These are phyloP conservation scores for Apamea anceps DNA, from an alignment of 2,888 invertebrate species.

Conservation along the genomic window DNA sequence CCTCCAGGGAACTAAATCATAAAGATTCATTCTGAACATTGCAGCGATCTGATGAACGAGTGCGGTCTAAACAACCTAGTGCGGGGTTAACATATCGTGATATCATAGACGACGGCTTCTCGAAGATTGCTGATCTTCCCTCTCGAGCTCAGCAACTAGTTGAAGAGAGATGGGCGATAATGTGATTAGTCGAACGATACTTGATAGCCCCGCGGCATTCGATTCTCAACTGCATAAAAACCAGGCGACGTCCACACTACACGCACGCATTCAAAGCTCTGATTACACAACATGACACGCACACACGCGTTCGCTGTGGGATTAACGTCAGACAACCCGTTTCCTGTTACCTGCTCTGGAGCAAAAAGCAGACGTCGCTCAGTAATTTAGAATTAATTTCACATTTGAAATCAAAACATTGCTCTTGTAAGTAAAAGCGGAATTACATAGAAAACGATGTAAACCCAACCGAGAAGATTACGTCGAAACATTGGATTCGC, in stretches of 20 bases:
- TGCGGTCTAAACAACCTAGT: constrained; percentile 71
- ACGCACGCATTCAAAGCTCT: constrained; percentile 78
- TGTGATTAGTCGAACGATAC: constrained; percentile 81
- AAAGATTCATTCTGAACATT: constrained; percentile 85
- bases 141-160: constrained; percentile 71
- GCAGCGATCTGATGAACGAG: constrained; percentile 81
- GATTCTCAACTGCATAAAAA: constrained; percentile 81
- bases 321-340: constrained; percentile 89
- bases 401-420: constrained; percentile 81
- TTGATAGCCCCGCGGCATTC: constrained; percentile 79
- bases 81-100: constrained; percentile 71
- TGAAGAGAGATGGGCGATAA: constrained; percentile 76
- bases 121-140: constrained; percentile 73
- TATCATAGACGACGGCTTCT: constrained; percentile 72
- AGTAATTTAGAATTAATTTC: constrained; percentile 88
- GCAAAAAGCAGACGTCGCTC: constrained; percentile 84
- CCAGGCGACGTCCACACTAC: constrained; percentile 79
- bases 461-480: constrained; percentile 64
- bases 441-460: constrained; percentile 56
- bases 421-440: constrained; percentile 64
- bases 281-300: constrained; percentile 81
- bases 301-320: constrained; percentile 78
- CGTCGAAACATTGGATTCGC: constrained; percentile 72
- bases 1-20: constrained; percentile 84
- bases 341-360: constrained; percentile 88